Percentiles rank a stretch among this genome's conserved stretches.
Conservation (phyloP, 2,888 invertebrate species). For the Pediacus dermestoides region DNA sequence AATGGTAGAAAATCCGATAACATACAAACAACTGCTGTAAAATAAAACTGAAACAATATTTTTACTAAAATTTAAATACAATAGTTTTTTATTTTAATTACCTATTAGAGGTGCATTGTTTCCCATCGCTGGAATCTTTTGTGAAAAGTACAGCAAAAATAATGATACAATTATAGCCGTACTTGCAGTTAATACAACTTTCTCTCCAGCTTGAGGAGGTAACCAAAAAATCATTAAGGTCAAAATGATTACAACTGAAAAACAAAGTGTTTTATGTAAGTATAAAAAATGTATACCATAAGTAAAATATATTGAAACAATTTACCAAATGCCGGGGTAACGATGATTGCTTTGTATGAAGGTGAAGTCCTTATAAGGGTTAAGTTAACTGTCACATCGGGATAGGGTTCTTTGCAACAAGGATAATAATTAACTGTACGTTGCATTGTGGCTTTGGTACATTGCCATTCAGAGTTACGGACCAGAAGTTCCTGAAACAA, state of each 20-base stretch:
- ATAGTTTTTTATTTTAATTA: slow-evolving; percentile 31
- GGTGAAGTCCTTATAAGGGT: slow-evolving; percentile 56
- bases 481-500: slow-evolving; percentile 38
- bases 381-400: slow-evolving; percentile 53
- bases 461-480: slow-evolving; percentile 52
- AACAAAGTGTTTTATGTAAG: slow-evolving; percentile 13
- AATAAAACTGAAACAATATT: slow-evolving; percentile 53
- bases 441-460: slow-evolving; percentile 47
- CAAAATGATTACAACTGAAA: slow-evolving; percentile 57
- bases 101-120: slow-evolving; percentile 57
- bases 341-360: slow-evolving; percentile 59
- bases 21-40: slow-evolving; percentile 55
- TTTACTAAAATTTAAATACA: slow-evolving; percentile 1
- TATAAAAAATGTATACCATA: slow-evolving; percentile 1
- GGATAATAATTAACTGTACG: slow-evolving; percentile 49
- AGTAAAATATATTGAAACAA: too few relatives aligned
- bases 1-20: slow-evolving; percentile 55
- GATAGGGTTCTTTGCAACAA: slow-evolving; percentile 58
- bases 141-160: slow-evolving; percentile 62
- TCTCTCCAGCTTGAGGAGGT: slow-evolving; percentile 64
- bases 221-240: slow-evolving; percentile 62
- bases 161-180: slow-evolving; percentile 59
- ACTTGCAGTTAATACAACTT: slow-evolving; percentile 59
- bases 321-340: slow-evolving; percentile 59
- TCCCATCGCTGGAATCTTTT: slow-evolving; percentile 56